These are phyloP conservation scores for Umimayanthus chanpuru DNA, from an alignment of 92 coral and sea anemone species.

Conservation along the genomic window DNA sequence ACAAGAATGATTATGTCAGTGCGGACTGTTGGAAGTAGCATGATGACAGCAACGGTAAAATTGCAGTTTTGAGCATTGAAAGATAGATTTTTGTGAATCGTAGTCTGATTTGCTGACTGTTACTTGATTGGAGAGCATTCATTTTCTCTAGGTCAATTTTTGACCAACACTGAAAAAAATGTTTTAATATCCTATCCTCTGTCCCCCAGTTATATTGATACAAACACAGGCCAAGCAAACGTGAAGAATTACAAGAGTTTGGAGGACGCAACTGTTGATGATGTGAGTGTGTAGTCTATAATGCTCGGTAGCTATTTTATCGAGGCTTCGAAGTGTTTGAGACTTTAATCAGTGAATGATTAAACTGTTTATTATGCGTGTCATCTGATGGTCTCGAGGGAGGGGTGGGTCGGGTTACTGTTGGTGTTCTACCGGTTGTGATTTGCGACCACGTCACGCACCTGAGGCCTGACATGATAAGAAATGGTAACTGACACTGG, in stretches of 20 bases:
- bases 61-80: too few species aligned
- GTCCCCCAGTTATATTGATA: conserved; percentile 76
- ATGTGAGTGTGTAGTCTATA: too few species aligned
- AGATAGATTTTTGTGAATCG: too few species aligned
- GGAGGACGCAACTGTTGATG: conserved; percentile 84
- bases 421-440: conserved; percentile 67
- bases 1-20: not conserved
- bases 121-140: too few species aligned
- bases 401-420: conserved; percentile 38
- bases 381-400: conserved; percentile 67
- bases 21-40: too few species aligned
- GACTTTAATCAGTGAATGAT: conserved; percentile 56
- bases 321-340: too few species aligned
- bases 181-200: not conserved
- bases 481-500: conserved; percentile 27
- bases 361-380: conserved; percentile 69
- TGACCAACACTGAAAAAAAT: not conserved
- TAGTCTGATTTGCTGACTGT: too few species aligned
- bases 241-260: conserved; percentile 74
- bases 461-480: conserved; percentile 35
- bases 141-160: not conserved
- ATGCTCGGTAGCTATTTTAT: too few species aligned
- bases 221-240: conserved; percentile 69
- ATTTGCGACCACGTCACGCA: not conserved
- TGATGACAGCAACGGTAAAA: too few species aligned